phyloP scores from a whole-genome alignment of 2,888 invertebrate genomes.

The Hirtodrosophila histrioides region DNA sequence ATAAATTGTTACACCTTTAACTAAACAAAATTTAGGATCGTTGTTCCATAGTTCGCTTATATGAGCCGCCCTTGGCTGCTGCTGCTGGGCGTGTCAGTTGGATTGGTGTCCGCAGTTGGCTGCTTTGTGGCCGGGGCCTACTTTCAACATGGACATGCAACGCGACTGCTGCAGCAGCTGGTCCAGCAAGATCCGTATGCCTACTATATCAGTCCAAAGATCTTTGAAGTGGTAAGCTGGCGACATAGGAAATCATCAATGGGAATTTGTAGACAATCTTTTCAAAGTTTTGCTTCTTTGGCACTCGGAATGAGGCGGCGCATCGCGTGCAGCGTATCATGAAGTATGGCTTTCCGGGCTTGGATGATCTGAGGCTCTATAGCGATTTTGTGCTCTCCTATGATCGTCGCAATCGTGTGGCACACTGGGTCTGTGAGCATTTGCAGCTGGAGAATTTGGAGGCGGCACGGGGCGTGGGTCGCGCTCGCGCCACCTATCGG shows the following conservation, averaged over 20 bases:
- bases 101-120: constrained; percentile 31
- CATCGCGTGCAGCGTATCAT: constrained; percentile 89
- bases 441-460: constrained; percentile 90
- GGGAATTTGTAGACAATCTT: too few species aligned
- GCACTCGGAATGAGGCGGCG: background rate
- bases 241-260: too few species aligned
- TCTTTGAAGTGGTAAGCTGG: constrained; percentile 58
- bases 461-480: constrained; percentile 87
- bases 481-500: constrained; percentile 91
- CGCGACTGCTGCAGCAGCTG: constrained; percentile 46
- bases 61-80: constrained; percentile 50
- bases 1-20: background rate
- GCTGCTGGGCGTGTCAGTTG: constrained; percentile 49
- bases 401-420: constrained; percentile 92
- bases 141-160: constrained; percentile 66
- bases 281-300: constrained; percentile 60
- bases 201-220: constrained; percentile 65
- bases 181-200: constrained; percentile 71
- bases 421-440: constrained; percentile 99
- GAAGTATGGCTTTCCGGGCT: constrained; percentile 95
- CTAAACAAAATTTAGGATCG: background rate
- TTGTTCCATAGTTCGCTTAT: background rate
- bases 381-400: constrained; percentile 96
- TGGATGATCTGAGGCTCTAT: constrained; percentile 93
- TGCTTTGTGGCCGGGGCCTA: constrained; percentile 69